A percentile compares a stretch with the other conserved stretches of the same genome.
Evolutionary conservation across 2,113 vertebrate genomes (phyloP).

Genomic region (Grantiella picta): DNA sequence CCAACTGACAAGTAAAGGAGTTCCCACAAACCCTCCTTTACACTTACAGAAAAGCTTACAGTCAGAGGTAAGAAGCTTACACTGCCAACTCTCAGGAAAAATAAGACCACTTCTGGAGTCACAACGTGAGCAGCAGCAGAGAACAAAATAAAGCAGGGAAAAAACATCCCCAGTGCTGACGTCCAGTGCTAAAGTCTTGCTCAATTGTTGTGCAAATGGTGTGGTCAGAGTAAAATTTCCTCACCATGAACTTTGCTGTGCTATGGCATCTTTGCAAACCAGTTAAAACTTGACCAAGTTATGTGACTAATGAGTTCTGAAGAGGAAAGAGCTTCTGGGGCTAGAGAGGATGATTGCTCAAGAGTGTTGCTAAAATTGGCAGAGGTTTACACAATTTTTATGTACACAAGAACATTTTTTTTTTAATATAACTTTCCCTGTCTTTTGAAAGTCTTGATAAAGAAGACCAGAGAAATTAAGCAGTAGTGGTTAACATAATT

Average conservation of each 20-base stretch:
- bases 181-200: not conserved
- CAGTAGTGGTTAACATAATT: not conserved
- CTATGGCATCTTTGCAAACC: not conserved
- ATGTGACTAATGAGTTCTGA: not conserved
- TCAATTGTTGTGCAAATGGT: not conserved
- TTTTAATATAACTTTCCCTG: not conserved
- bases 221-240: not conserved
- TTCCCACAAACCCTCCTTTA: not conserved
- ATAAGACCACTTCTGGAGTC: not conserved
- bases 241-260: not conserved
- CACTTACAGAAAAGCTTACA: not conserved
- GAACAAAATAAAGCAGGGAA: not conserved
- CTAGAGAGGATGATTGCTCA: not conserved
- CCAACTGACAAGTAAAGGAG: not conserved
- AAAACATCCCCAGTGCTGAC: not conserved
- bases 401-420: not conserved
- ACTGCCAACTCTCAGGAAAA: not conserved
- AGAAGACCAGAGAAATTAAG: not conserved
- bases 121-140: not conserved
- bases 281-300: not conserved
- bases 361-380: not conserved
- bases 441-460: not conserved
- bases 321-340: not conserved
- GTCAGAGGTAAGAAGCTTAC: not conserved
- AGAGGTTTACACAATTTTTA: not conserved